These are phyloP conservation scores for Lerista edwardsae DNA, from an alignment of 2,797 vertebrate genomes.

Conservation along the genomic window DNA sequence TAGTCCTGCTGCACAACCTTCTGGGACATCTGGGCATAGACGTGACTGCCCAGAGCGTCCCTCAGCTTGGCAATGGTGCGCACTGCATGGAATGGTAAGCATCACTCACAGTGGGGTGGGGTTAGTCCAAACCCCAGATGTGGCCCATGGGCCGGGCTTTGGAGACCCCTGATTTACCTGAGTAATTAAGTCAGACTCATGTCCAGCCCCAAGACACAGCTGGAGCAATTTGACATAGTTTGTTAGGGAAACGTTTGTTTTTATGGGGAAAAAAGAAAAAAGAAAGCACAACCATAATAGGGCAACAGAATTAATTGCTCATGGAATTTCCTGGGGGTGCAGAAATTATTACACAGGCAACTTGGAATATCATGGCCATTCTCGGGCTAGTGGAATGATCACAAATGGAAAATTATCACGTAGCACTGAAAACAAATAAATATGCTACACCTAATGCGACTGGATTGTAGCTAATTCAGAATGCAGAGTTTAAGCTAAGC, in stretches of 20 bases:
- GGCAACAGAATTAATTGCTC: constrained; percentile 82
- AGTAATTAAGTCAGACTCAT: not conserved
- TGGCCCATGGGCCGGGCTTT: no score
- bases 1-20: no score
- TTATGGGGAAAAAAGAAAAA: constrained; percentile 27
- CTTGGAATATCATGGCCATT: constrained; percentile 78
- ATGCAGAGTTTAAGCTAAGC: not conserved
- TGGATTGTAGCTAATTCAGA: constrained; percentile 1
- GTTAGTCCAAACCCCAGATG: no score
- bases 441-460: constrained; percentile 9
- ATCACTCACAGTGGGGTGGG: no score
- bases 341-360: constrained; percentile 71
- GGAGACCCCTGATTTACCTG: no score
- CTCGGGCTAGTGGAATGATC: constrained; percentile 51
- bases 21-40: no score
- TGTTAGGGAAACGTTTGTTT: not conserved
- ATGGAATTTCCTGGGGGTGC: constrained; percentile 83
- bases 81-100: no score
- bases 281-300: constrained; percentile 68
- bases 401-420: constrained; percentile 53
- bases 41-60: no score
- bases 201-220: not conserved
- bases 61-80: no score
- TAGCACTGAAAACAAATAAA: not conserved
- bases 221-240: not conserved